These are phyloP conservation scores for Chaitophorus viminalis DNA, from an alignment of 2,888 invertebrate genomes.

Conservation along the genomic window DNA sequence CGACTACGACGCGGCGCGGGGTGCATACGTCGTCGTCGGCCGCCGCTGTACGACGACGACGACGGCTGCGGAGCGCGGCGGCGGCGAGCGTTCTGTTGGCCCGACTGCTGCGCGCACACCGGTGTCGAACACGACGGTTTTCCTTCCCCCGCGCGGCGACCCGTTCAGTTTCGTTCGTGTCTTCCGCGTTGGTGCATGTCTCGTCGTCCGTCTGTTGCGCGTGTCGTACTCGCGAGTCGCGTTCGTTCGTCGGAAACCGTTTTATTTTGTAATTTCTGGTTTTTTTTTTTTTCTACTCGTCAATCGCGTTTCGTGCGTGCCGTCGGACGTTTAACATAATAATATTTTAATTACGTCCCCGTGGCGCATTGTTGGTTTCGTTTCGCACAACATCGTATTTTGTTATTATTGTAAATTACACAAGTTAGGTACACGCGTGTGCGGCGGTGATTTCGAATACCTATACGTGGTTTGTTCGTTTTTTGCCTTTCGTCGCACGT, in stretches of 20 bases:
- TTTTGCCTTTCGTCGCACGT: background rate
- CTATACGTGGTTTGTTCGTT: background rate
- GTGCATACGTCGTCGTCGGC: background rate
- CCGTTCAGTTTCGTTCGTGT: constrained; percentile 52
- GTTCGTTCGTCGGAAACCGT: no score
- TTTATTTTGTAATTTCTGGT: background rate
- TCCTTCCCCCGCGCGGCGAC: constrained; percentile 34
- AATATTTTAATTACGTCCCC: no score
- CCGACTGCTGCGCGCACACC: constrained; percentile 51
- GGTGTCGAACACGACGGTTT: constrained; percentile 50
- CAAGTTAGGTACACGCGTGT: no score
- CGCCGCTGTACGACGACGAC: background rate
- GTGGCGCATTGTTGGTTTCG: no score
- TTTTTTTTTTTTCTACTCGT: background rate
- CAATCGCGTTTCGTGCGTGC: no score
- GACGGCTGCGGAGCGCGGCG: background rate
- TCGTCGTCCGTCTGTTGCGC: background rate
- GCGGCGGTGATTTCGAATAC: no score
- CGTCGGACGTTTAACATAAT: no score
- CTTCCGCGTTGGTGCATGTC: background rate
- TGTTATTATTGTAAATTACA: no score
- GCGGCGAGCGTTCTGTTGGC: constrained; percentile 47
- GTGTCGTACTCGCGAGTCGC: background rate
- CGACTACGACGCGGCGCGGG: background rate
- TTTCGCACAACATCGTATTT: no score